Evolutionary conservation across 2,888 invertebrate species (phyloP), one percentile per base, ranked within the genome.

Genomic region (Torymus texanus): DNA sequence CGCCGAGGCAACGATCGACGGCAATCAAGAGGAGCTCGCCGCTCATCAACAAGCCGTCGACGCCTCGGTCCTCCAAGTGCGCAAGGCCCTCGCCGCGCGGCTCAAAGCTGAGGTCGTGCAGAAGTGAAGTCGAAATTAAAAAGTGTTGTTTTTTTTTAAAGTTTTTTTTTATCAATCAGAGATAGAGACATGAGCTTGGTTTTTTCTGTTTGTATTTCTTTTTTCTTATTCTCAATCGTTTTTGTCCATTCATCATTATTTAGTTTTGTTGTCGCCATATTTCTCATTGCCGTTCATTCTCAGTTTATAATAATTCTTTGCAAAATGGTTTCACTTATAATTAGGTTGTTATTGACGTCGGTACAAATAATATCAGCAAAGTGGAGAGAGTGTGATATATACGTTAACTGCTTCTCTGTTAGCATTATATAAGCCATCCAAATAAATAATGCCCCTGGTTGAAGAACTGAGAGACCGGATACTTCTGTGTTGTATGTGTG

Each of bases 31-130:
- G 56, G 83, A 88, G 29, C 83, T 87, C 62, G 84, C 84, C 53
- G 79, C 84, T 51, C 84, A 86, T 1, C 86, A 88, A 1, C 86
- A 88, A 80, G 78, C 83, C 16, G 71, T 86, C 53, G 90, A 90
- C 72, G 88, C 91, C 0, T 92, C 93, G 83, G 94, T 95, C 18
- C 91, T 97, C 87, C 95, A 96, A 85, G 93, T 97, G 81, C 93
- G 97, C 24, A 93, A 94, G 85, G 96, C 97, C 0, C 92, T 98
- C 74, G 97, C 97, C 3, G 95, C 95, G 82, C 93, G 96, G 85
- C 92, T 98, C 71, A 95, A 96, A 90, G 93, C 94, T 67, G 97
- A 98, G 92, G 96, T 98, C 8, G 95, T 97, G 75, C 94, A 94
- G 82, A 91, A 91, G 78, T 78, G 16, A 68, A 29, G 29, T 29